A percentile compares a stretch with the other conserved stretches of the same genome.
Evolutionary conservation across 2,888 invertebrate genomes (phyloP).

Genomic region (Lycophotia porphyrea): DNA sequence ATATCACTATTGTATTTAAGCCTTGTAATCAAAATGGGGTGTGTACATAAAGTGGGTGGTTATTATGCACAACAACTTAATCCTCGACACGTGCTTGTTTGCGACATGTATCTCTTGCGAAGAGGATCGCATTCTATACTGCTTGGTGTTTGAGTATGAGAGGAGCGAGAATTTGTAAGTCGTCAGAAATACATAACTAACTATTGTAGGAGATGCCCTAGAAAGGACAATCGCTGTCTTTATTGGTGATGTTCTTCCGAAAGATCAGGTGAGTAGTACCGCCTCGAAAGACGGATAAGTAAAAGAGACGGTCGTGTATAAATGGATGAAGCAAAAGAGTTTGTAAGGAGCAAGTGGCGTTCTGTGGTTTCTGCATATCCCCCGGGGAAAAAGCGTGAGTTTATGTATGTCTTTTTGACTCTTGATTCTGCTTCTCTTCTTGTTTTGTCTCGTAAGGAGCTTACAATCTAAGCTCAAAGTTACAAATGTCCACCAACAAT

Average conservation of each 20-base stretch:
- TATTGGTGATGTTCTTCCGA: not conserved
- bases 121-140: conserved; percentile 64
- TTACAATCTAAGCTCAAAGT: not conserved
- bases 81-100: conserved; percentile 82
- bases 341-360: not conserved
- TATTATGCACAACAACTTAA: conserved; percentile 84
- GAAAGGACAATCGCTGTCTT: not conserved
- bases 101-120: conserved; percentile 81
- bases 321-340: not conserved
- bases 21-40: conserved; percentile 80
- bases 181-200: not conserved
- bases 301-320: not conserved
- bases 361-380: not conserved
- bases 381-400: not conserved
- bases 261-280: not conserved
- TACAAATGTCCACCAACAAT: not conserved
- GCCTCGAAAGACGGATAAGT: too few species aligned
- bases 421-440: not conserved
- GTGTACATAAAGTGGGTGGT: conserved; percentile 73
- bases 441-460: not conserved
- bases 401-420: not conserved
- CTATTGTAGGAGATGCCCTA: not conserved
- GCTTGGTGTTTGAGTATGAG: conserved; percentile 46
- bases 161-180: conserved; percentile 45
- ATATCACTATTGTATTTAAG: conserved; percentile 69